These are phyloP conservation scores for Cotesia typhae DNA, from an alignment of 1,140 invertebrate genomes.

Conservation along the genomic window DNA sequence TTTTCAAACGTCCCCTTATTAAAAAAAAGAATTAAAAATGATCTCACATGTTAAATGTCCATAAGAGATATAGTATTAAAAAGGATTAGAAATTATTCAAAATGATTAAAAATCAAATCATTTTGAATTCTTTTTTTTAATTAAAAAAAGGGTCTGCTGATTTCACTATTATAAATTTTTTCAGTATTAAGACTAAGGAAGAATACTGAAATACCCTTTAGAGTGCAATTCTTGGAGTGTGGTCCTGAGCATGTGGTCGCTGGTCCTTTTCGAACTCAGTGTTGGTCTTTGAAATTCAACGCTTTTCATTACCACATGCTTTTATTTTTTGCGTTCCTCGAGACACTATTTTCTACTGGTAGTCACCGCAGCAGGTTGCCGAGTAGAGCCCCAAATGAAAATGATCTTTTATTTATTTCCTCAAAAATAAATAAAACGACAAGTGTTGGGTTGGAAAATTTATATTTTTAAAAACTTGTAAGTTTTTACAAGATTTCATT, in stretches of 20 bases:
- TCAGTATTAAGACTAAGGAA: too few species aligned
- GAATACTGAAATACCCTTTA: too few species aligned
- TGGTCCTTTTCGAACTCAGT: background rate
- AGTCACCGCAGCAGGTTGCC: conserved; percentile 27
- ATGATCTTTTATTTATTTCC: background rate
- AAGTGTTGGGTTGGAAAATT: conserved; percentile 21
- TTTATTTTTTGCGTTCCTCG: conserved; percentile 21
- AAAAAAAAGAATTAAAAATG: too few species aligned
- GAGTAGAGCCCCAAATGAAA: background rate
- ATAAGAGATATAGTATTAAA: too few species aligned
- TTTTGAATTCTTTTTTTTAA: too few species aligned
- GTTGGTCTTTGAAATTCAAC: background rate
- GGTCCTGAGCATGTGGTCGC: background rate
- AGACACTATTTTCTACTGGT: conserved; percentile 3
- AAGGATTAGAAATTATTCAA: too few species aligned
- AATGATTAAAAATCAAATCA: too few species aligned
- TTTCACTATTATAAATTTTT: too few species aligned
- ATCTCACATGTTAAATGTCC: too few species aligned
- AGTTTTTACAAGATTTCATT: conserved; percentile 3
- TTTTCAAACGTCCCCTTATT: too few species aligned
- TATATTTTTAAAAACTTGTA: background rate
- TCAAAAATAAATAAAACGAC: background rate
- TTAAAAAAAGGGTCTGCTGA: too few species aligned
- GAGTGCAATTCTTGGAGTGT: too few species aligned
- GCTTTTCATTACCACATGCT: conserved; percentile 20